Conservation (phyloP, 2,113 vertebrate species). For the Syngnathus scovelli region DNA sequence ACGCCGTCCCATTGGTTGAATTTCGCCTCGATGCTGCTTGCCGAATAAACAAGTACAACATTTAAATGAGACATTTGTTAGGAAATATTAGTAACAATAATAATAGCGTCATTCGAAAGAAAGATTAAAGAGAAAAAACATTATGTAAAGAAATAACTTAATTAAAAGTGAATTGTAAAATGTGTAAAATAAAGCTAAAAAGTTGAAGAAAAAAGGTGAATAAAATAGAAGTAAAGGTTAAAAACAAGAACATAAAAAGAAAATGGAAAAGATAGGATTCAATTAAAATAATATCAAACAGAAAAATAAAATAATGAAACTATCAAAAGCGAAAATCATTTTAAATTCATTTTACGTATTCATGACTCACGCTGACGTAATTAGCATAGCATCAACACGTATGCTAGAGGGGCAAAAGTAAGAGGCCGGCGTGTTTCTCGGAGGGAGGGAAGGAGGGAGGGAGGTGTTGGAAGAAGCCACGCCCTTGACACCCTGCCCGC, state of each 20-base stretch:
- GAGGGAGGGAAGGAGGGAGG: background rate
- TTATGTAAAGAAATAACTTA: background rate
- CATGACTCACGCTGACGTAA: background rate
- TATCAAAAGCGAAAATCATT: background rate
- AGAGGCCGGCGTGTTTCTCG: too few species aligned
- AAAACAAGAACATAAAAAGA: background rate
- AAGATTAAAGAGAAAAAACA: background rate
- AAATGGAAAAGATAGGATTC: too few species aligned
- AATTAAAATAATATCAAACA: too few species aligned
- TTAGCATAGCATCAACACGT: background rate
- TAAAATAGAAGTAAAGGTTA: background rate
- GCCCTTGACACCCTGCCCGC: slow-evolving; percentile 83
- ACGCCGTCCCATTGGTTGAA: slow-evolving; percentile 22
- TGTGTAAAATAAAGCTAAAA: background rate
- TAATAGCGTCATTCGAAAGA: background rate
- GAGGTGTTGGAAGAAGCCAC: slow-evolving; percentile 69
- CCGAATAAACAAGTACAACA: too few species aligned
- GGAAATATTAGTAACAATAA: background rate
- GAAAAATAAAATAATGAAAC: too few species aligned
- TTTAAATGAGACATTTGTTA: too few species aligned
- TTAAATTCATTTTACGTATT: background rate
- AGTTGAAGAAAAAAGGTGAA: background rate
- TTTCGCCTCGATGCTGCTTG: too few species aligned
- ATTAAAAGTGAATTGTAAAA: background rate
- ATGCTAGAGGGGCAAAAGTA: background rate